These are phyloP conservation scores for Sebastolobus altivelis DNA, from an alignment of 2,797 vertebrate genomes.

Conservation along the genomic window DNA sequence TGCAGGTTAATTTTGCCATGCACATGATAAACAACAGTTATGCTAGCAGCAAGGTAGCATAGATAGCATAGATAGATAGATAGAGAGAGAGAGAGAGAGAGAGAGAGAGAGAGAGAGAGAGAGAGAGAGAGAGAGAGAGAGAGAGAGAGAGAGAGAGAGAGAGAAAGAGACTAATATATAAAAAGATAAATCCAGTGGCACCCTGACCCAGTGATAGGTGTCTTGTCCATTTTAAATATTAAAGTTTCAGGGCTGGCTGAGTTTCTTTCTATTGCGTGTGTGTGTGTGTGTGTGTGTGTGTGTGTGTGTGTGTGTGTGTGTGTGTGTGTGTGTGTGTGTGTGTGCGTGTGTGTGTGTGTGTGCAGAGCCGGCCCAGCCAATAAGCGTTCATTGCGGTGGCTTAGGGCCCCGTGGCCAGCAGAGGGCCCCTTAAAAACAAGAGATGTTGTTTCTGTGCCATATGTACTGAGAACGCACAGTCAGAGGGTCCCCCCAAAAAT, in stretches of 20 bases:
- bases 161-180: not conserved
- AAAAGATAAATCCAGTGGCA: slow-evolving; percentile 8
- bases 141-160: not conserved
- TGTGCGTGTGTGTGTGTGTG: not conserved
- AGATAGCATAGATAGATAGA: too few species aligned
- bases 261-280: not conserved
- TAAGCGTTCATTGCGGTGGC: too few species aligned
- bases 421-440: too few species aligned
- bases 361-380: too few species aligned
- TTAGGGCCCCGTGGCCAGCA: too few species aligned
- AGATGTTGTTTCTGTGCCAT: too few species aligned
- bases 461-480: too few species aligned
- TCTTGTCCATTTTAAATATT: slow-evolving; percentile 48
- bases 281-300: not conserved
- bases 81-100: too few species aligned
- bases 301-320: not conserved
- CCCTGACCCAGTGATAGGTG: slow-evolving; percentile 28
- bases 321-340: not conserved
- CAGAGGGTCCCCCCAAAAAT: too few species aligned
- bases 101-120: too few species aligned
- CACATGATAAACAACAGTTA: not conserved
- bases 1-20: not conserved
- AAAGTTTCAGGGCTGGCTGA: slow-evolving; percentile 31
- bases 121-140: too few species aligned
- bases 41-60: too few species aligned